Evolutionary conservation across 2,888 invertebrate genomes (phyloP).

Genomic region (Junonia oenone): DNA sequence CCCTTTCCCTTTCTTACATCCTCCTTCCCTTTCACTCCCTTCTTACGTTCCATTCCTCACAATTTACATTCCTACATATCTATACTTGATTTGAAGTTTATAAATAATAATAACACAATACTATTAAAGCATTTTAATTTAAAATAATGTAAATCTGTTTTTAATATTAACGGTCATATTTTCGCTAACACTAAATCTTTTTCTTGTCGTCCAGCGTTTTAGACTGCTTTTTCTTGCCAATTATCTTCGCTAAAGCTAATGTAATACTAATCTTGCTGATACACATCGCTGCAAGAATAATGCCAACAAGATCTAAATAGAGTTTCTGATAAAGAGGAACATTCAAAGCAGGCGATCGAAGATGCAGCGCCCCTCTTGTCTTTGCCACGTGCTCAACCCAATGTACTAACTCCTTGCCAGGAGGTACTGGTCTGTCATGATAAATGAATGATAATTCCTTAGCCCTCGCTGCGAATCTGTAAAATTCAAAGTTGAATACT

Average conservation of each 20-base stretch:
- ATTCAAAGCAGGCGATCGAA: constrained; percentile 24
- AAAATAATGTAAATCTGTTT: not conserved
- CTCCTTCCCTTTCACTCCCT: too few species aligned
- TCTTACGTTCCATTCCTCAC: too few species aligned
- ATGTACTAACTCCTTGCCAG: constrained; percentile 52
- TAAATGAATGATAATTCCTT: constrained; percentile 33
- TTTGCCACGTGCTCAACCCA: constrained; percentile 36
- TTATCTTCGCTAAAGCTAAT: not conserved
- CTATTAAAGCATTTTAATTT: too few species aligned
- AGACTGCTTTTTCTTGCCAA: not conserved
- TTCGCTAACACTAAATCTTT: not conserved
- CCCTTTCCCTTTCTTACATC: too few species aligned
- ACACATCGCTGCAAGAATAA: not conserved
- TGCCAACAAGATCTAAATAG: not conserved
- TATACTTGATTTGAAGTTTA: too few species aligned
- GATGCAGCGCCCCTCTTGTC: constrained; percentile 34
- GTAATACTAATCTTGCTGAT: not conserved
- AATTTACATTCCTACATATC: too few species aligned
- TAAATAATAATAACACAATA: too few species aligned
- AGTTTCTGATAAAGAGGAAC: not conserved
- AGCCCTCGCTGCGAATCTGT: constrained; percentile 34
- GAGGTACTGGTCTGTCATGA: constrained; percentile 34
- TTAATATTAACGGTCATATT: too few species aligned
- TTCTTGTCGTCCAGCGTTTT: not conserved
- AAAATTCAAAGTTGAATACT: too few species aligned